Evolutionary conservation across 2,113 vertebrate genomes (phyloP), one percentile per base, ranked within the genome.

Genomic region (Hymenochirus boettgeri): DNA sequence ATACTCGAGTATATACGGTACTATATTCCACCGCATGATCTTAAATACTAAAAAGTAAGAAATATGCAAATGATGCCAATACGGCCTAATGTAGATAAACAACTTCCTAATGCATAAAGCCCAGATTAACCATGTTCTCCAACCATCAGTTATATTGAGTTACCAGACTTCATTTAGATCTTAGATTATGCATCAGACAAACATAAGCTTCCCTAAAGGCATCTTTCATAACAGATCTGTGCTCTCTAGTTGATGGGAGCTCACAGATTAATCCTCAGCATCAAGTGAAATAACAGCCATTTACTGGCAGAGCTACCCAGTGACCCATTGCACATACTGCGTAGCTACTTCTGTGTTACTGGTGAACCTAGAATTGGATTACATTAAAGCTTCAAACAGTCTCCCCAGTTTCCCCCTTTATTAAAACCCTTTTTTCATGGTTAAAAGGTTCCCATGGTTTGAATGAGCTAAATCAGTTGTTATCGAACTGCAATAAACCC

Each of bases 111-210:
- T 42, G 39, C 3, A n/a, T 42, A 42, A 42, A 42, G n/a, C 39
- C 35, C 5, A 42, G 39, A 42, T 42, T 42, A 42, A n/a, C 5
- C n/a, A n/a, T 42, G 11, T 42, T 39, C n/a, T 42, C 15, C 3
- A 15, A 42, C 62, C 72, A 72, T 76, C 65, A 75, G 21, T 19
- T 48, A 22, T 64, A 56, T 47, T 13, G 37, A 64, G 52, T 17
- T 39, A 47, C 45, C 39, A 46, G n/a, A 45, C 15, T 26, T 56
- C 26, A 56, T 56, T 64, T 56, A 55, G 51, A 56, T 48, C n/a
- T 9, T 21, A 37, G 50, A 52, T 39, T 52, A 54, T 37, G 21
- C 50, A 25, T 54, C 48, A 39, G 61, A 37, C 22, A 22, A 11
- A 53, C 21, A 26, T 55, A 26, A 24, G 19, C 18, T 18, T 42